Evolutionary conservation across 2,888 invertebrate species (phyloP).

Genomic region (Malacosoma neustria): DNA sequence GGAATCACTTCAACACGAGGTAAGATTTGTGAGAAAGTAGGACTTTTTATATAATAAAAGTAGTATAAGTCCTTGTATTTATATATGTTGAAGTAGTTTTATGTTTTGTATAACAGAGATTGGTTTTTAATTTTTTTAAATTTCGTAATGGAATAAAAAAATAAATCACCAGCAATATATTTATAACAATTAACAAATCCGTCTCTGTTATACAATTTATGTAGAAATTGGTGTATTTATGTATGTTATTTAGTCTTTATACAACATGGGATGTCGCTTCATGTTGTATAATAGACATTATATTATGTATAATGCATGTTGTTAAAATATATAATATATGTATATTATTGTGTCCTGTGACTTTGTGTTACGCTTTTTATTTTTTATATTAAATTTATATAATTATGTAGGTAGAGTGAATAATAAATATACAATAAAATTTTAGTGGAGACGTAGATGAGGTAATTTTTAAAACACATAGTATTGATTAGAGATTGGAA

Average conservation of each 20-base stretch:
- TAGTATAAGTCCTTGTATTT: neutral
- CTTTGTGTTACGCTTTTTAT: constrained; percentile 76
- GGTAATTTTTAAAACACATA: neutral
- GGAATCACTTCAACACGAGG: constrained; percentile 99
- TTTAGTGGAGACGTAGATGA: neutral
- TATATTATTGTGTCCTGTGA: constrained; percentile 76
- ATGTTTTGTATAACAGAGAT: constrained; percentile 5
- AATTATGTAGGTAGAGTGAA: constrained; percentile 16
- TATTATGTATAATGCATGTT: constrained; percentile 21
- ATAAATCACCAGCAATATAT: no score
- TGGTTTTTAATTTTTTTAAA: neutral
- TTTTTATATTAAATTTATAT: constrained; percentile 24
- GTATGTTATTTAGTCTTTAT: constrained; percentile 5
- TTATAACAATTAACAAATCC: constrained; percentile 1
- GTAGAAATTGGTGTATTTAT: constrained; percentile 9
- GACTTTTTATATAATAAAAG: constrained; percentile 32
- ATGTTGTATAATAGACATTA: neutral
- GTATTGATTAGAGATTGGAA: no score
- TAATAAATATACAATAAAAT: constrained; percentile 2
- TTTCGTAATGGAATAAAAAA: neutral
- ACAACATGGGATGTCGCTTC: neutral
- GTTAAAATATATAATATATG: constrained; percentile 14
- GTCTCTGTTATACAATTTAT: constrained; percentile 2
- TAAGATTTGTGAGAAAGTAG: constrained; percentile 78
- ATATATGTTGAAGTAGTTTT: constrained; percentile 5